Base-by-base conservation (phyloP, 2,797 vertebrate genomes). In the Pipistrellus pipistrellus region DNA sequence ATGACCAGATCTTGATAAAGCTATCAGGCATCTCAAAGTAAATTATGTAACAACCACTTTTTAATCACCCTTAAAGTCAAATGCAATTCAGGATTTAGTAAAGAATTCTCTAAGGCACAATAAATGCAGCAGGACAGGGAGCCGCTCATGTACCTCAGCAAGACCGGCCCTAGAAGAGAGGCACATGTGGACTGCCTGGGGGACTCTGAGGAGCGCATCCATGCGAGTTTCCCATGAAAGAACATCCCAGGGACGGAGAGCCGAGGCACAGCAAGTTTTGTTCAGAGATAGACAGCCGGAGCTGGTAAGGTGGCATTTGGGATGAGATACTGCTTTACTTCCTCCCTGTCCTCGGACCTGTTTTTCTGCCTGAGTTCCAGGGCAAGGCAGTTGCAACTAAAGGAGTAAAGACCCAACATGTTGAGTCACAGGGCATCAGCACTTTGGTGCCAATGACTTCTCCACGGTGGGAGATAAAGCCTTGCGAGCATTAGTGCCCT, bases 1-100 rank as follows among this genome's bases (percentile, higher is more conserved):
- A 95, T 93, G 84, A 71, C 73, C 30, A 95, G 17, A 81, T 71
- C 15, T 91, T 89, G 85, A 90, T 51, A 92, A 94, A 91, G 30
- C n/a, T 90, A 62, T 4, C 6, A 87, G 14, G 5, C 2, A 95
- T 62, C 41, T 94, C 57, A 77, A 81, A 80, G 32, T 69, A 66
- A 90, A 88, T 86, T 53, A 94, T 8, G 62, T 69, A 62, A 57
- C 30, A 87, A 83, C 59, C 41, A 84, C 0, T 64, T 80, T 57
- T 66, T 51, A 80, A 88, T 89, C 11, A 92, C 8, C 6, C 30
- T 91, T 77, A 66, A 87, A 80, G 20, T 51, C 25, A 93, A 90
- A 48, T 21, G 5, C 46, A 85, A 51, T 51, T 57, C 35, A 95
- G 89, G 20, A 77, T 66, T 91, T 68, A 53, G 27, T 59, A 64